A percentile compares a stretch with the other conserved stretches of the same genome.
phyloP scores from a whole-genome alignment of 1,140 invertebrate species.

The Hycleus cichorii region DNA sequence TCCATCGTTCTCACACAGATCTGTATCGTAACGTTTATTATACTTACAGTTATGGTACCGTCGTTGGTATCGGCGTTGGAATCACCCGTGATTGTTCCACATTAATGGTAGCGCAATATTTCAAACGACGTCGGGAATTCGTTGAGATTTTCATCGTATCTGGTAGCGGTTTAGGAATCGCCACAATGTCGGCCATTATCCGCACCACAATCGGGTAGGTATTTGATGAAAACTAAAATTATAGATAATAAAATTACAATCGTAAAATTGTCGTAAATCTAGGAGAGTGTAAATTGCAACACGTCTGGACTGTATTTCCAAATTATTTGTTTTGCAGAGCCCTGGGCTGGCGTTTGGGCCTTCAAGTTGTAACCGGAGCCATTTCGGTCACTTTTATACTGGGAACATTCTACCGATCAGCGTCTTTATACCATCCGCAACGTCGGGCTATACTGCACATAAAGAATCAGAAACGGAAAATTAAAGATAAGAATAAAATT shows the following conservation, averaged over 20 bases:
- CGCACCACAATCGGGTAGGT: conserved; percentile 68
- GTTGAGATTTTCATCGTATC: conserved; percentile 83
- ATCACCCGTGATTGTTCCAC: conserved; percentile 77
- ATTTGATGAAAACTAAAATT: too few species aligned
- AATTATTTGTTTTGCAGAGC: conserved; percentile 49
- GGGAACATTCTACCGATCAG: conserved; percentile 82
- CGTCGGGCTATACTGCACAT: conserved; percentile 80
- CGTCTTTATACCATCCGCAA: conserved; percentile 84
- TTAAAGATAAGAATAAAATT: conserved; percentile 64
- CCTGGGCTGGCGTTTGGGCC: conserved; percentile 79
- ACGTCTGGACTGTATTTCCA: too few species aligned
- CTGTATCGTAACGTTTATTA: too few species aligned
- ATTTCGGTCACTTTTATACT: conserved; percentile 79
- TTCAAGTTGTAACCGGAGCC: conserved; percentile 77
- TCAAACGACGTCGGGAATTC: conserved; percentile 73
- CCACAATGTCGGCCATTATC: conserved; percentile 74
- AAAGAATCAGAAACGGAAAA: conserved; percentile 83
- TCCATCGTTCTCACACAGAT: too few species aligned
- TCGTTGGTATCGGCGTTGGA: conserved; percentile 73
- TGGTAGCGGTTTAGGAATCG: conserved; percentile 76
- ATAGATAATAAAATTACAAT: too few species aligned
- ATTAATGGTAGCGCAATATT: conserved; percentile 86
- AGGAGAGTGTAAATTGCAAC: too few species aligned
- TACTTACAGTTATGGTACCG: conserved; percentile 44
- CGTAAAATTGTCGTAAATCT: too few species aligned